phyloP scores from a whole-genome alignment of 1,140 invertebrate species.

The Brachionus calyciflorus region DNA sequence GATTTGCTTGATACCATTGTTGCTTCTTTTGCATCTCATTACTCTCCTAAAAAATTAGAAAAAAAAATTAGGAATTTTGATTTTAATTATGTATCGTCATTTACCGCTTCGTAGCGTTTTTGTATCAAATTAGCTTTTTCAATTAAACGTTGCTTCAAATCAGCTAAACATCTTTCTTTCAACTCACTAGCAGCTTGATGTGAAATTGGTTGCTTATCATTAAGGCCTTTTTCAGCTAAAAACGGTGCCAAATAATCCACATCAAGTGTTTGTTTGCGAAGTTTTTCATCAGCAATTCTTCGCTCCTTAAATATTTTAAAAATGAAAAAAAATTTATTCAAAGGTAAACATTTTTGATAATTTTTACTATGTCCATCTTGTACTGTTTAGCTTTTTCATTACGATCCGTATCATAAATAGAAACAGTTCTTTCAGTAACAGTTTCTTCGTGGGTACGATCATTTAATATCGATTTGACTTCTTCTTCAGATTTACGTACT shows the following conservation, averaged over 20 bases:
- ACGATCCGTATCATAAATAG: slow-evolving; percentile 59
- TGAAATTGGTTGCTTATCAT: slow-evolving; percentile 52
- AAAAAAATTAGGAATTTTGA: not conserved
- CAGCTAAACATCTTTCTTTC: slow-evolving; percentile 58
- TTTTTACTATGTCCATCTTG: slow-evolving; percentile 57
- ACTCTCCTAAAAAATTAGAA: slow-evolving; percentile 54
- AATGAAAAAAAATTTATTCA: not conserved
- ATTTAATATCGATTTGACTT: slow-evolving; percentile 51
- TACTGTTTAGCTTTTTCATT: slow-evolving; percentile 61
- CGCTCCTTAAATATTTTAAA: slow-evolving; percentile 52
- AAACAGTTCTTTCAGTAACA: slow-evolving; percentile 56
- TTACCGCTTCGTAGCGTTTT: slow-evolving; percentile 60
- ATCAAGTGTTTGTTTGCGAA: slow-evolving; percentile 59
- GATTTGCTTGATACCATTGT: slow-evolving; percentile 61
- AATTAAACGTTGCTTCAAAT: slow-evolving; percentile 60
- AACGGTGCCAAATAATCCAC: slow-evolving; percentile 61
- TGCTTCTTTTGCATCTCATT: slow-evolving; percentile 60
- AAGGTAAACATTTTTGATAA: not conserved
- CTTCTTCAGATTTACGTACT: slow-evolving; percentile 58
- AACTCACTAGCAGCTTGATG: slow-evolving; percentile 54
- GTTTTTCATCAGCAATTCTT: slow-evolving; percentile 56
- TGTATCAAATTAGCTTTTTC: slow-evolving; percentile 62
- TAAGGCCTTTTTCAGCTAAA: slow-evolving; percentile 55
- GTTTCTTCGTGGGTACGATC: slow-evolving; percentile 56
- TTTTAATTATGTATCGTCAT: not conserved